Conservation (phyloP, 2,888 invertebrate genomes). For the Masnerella sp. region DNA sequence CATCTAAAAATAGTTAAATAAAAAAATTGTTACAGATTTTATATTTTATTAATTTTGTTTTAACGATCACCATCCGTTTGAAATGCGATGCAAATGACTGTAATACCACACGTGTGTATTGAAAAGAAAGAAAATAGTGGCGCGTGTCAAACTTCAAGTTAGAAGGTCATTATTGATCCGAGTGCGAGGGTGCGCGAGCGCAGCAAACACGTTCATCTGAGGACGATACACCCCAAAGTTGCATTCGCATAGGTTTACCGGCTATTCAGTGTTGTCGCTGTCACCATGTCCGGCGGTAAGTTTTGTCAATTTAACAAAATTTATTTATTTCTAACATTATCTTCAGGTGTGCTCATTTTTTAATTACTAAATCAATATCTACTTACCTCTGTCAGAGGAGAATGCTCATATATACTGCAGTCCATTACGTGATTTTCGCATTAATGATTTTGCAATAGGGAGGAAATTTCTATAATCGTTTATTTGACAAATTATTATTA, state of each 20-base stretch:
- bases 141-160: conserved; percentile 55
- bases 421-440: too few relatives aligned
- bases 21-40: too few relatives aligned
- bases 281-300: conserved; percentile 73
- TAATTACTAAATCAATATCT: too few relatives aligned
- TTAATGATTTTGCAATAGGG: neutral
- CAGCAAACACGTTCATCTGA: conserved; percentile 48
- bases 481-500: too few relatives aligned
- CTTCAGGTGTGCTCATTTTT: too few relatives aligned
- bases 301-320: conserved; percentile 39
- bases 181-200: conserved; percentile 66
- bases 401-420: too few relatives aligned
- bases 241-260: conserved; percentile 54
- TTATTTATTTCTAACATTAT: too few relatives aligned
- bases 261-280: conserved; percentile 65
- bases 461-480: too few relatives aligned
- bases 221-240: conserved; percentile 59
- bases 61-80: neutral
- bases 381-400: too few relatives aligned
- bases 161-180: conserved; percentile 63
- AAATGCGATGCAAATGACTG: conserved; percentile 4
- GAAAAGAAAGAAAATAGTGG: conserved; percentile 24
- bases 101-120: conserved; percentile 20
- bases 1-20: neutral
- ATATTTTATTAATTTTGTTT: neutral